Percentiles rank a stretch among this genome's conserved stretches.
These are phyloP conservation scores for Choristoneura fumiferana DNA, from an alignment of 1,140 invertebrate genomes.

Conservation along the genomic window DNA sequence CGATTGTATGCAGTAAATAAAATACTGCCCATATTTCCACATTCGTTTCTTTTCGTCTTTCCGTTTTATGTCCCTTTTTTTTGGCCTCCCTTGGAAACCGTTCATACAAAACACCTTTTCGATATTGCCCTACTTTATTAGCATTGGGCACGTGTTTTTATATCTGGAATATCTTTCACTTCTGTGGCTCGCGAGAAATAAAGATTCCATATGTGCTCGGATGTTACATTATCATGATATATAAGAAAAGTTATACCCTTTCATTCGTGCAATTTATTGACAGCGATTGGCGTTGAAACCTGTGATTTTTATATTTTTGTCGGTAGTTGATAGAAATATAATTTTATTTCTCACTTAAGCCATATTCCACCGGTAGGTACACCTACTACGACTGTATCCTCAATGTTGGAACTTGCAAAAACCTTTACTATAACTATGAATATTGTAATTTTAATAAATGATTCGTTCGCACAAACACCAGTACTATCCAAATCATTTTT, in stretches of 20 bases:
- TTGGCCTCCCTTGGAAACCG: slow-evolving; percentile 62
- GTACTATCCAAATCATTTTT: too few species aligned
- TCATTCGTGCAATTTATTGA: slow-evolving; percentile 43
- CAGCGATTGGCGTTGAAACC: slow-evolving; percentile 32
- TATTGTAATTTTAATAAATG: too few species aligned
- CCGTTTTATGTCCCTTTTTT: slow-evolving; percentile 71
- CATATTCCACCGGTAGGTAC: too few species aligned
- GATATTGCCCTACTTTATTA: slow-evolving; percentile 75
- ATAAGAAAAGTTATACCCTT: slow-evolving; percentile 43
- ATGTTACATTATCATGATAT: slow-evolving; percentile 41
- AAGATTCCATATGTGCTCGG: slow-evolving; percentile 49
- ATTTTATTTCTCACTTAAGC: too few species aligned
- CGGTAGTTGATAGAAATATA: slow-evolving; percentile 7
- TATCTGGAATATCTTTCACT: slow-evolving; percentile 67
- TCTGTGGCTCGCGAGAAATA: slow-evolving; percentile 52
- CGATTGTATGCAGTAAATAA: slow-evolving; percentile 79
- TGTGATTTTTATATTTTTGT: slow-evolving; percentile 38
- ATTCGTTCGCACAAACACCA: too few species aligned
- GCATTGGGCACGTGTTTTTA: slow-evolving; percentile 69
- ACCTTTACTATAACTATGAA: too few species aligned
- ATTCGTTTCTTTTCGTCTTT: slow-evolving; percentile 63
- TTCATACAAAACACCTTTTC: slow-evolving; percentile 75
- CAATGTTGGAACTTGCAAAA: too few species aligned
- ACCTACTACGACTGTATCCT: too few species aligned
- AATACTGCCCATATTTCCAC: slow-evolving; percentile 76